Evolutionary conservation across 2,113 vertebrate species (phyloP), one percentile per base, ranked within the genome.

Genomic region (Riparia riparia): DNA sequence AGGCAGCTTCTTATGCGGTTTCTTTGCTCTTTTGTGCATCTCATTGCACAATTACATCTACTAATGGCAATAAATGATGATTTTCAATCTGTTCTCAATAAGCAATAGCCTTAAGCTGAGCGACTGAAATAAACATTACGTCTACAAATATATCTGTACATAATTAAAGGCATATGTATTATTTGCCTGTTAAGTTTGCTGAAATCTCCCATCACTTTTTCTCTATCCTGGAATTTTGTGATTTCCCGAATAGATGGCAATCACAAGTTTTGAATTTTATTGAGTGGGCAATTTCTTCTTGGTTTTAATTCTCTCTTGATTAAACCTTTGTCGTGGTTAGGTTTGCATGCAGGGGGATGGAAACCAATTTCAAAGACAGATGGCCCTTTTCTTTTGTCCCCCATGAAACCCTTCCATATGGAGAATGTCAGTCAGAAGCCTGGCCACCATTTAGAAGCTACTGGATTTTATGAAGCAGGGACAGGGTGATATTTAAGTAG

Each of bases 291-390:
- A 37, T 73, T 69, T 83, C n/a, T 93, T 74, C 69, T 64, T n/a
- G 26, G 32, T 66, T 92, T 88, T 86, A 73, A 93, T 83, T 95
- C 47, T 73, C 16, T 74, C 64, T 74, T 81, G 72, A 94, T 84
- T 73, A 86, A 94, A 73, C 61, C 49, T 86, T 56, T 77, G 72
- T 92, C 72, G 28, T 84, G n/a, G 90, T 83, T 37, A 86, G 72
- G 74, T 91, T 86, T 92, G 39, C 50, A 77, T 37, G 42, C 49
- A 58, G 24, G 57, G 60, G 64, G 32, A 34, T 81, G 47, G 47
- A 78, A 95, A 83, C 2, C 12, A 81, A 10, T 84, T 89, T 74
- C 42, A 78, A 83, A 78, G 88, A 63, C 80, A 89, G 34, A 78
- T 92, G 49, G 64, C 64, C 51, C 44, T 90, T 74, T 89, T 74